Evolutionary conservation across 1,140 invertebrate genomes (phyloP), one percentile per base, ranked within the genome.

Genomic region (Panagrolaimus sp.): DNA sequence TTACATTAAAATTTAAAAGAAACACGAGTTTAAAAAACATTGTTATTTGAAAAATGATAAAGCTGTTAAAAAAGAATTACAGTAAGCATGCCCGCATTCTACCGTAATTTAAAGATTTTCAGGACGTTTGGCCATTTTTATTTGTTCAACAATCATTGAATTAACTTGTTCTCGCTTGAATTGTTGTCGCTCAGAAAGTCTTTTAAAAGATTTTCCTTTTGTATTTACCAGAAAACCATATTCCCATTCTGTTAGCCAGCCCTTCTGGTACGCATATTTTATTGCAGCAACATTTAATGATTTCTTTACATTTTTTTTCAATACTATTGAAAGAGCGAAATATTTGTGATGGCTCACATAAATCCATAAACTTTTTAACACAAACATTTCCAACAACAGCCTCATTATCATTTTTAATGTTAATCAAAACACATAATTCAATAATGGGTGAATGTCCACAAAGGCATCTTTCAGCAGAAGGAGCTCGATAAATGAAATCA

Each of bases 331-430:
- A 57, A 1, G 51, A 20, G n/a, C 27, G 11, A 16, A 57, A 57
- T 14, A 57, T 57, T 20, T 57, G n/a, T 25, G 20, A 20, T 11
- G 51, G 51, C 51, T 57, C 51, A n/a, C 11, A 11, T 27, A 57
- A 20, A 27, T 57, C 51, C 51, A 57, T 57, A 27, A 57, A 57
- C 51, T 57, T 57, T 16, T 57, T 57, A 11, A 57, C 51, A 27
- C 51, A 57, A 20, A 57, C n/a, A 13, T 57, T 57, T 20, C 51
- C 51, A 27, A 57, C 51, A 1, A 57, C 51, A 5, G 51, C 51
- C 4, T 16, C n/a, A 5, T 16, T 3, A 25, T 27, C n/a, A 13
- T 57, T 57, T 57, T 57, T 27, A n/a, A 9, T 13, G n/a, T 57
- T 57, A n/a, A 20, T 20, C 1, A 57, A 27, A 8, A 57, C 51